These are phyloP conservation scores for Vesta saturnalis DNA, from an alignment of 2,888 invertebrate genomes.

Conservation along the genomic window DNA sequence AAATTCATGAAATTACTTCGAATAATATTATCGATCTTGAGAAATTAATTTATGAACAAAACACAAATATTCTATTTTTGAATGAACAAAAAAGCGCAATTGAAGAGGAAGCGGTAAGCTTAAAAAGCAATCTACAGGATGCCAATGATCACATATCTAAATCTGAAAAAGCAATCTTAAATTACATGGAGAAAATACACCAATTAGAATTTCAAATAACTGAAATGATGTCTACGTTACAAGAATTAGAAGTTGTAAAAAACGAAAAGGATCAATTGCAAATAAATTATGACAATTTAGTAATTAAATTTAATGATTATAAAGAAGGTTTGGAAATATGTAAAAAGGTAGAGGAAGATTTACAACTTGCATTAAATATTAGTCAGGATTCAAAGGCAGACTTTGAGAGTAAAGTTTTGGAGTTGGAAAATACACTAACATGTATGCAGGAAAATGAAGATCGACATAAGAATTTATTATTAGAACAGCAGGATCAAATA, in stretches of 20 bases:
- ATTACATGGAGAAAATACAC: constrained; percentile 32
- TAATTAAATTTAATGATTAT: background rate
- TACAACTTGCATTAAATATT: background rate
- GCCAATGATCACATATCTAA: constrained; percentile 22
- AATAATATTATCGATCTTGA: constrained; percentile 17
- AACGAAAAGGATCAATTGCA: background rate
- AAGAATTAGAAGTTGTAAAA: constrained; percentile 28
- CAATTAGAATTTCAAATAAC: constrained; percentile 23
- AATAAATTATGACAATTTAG: background rate
- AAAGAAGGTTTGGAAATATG: background rate
- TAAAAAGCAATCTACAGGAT: constrained; percentile 25
- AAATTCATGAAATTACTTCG: constrained; percentile 16
- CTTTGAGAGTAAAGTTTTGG: background rate
- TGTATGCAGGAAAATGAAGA: background rate
- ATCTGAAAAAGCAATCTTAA: constrained; percentile 27
- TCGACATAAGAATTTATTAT: background rate
- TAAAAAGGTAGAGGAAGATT: background rate
- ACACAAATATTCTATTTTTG: constrained; percentile 22
- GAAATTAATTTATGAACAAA: constrained; percentile 22
- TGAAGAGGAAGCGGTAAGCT: constrained; percentile 21
- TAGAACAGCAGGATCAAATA: background rate
- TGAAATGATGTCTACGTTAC: constrained; percentile 31
- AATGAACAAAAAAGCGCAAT: constrained; percentile 27
- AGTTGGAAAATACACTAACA: background rate
- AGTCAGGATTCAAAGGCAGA: background rate